Evolutionary conservation across 2,797 vertebrate species (phyloP).

Genomic region (Schizothorax lantsangensis): DNA sequence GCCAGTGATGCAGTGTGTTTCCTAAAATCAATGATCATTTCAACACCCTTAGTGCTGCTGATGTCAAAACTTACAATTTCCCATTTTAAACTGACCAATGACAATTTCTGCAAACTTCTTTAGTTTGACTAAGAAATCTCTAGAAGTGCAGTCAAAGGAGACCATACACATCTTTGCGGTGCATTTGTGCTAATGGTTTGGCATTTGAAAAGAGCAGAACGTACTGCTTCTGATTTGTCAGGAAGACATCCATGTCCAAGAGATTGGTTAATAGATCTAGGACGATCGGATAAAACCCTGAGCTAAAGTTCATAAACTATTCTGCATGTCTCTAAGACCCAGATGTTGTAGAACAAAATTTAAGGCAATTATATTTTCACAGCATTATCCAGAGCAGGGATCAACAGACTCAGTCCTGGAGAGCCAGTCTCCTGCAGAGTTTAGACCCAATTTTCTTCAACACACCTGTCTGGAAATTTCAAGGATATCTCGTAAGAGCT

Average conservation of each 20-base stretch:
- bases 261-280: not conserved
- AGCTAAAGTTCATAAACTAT: not conserved
- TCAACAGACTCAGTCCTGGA: not conserved
- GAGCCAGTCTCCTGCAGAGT: not conserved
- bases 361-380: not conserved
- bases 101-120: not conserved
- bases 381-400: not conserved
- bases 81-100: not conserved
- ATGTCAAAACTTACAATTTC: not conserved
- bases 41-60: not conserved
- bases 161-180: not conserved
- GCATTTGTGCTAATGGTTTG: not conserved
- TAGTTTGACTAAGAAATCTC: not conserved
- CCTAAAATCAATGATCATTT: slow-evolving; percentile 2
- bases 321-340: not conserved
- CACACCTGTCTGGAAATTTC: not conserved
- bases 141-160: not conserved
- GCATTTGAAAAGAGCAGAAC: not conserved
- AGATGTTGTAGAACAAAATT: not conserved
- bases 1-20: not conserved
- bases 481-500: not conserved
- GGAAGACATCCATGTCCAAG: not conserved
- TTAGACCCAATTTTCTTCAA: not conserved
- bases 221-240: not conserved
- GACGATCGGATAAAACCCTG: not conserved